Base-by-base conservation (phyloP, 1,140 invertebrate genomes). In the Anastatus disparis region DNA sequence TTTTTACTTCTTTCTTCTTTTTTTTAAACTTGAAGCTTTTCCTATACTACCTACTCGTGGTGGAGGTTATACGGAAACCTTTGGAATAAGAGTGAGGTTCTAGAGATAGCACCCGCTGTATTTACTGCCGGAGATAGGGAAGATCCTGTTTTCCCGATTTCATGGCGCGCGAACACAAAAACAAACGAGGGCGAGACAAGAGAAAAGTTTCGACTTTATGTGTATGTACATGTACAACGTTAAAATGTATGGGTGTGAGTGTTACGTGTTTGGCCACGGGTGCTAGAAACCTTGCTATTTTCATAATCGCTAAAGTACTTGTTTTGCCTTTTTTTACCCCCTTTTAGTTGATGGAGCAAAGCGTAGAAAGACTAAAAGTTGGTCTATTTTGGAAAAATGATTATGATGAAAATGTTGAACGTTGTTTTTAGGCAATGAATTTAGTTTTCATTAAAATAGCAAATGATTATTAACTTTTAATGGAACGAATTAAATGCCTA, bases 51-150 rank as follows among this genome's bases (percentile, higher is more conserved):
- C n/a, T n/a, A n/a, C n/a, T n/a, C n/a, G n/a, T n/a, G n/a, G n/a
- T n/a, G n/a, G n/a, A n/a, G n/a, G n/a, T n/a, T n/a, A n/a, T n/a
- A n/a, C n/a, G n/a, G 56, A 17, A 59, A n/a, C 38, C 56, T 42
- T 44, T 13, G 17, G 64, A 3, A 3, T 8, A 8, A 15, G n/a
- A 27, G 40, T 24, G n/a, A n/a, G n/a, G 15, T 44, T 46, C n/a
- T 26, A 31, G 31, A 79, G 80, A 79, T 80, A 79, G 76, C 72
- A 74, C n/a, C n/a, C n/a, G n/a, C 59, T 75, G 75, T 79, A 80
- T 78, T 81, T 81, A 79, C 80, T 71, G 55, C 68, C 72, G 62
- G 72, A 72, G 75, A 79, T 75, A 79, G 74, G 70, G 48, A n/a
- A 69, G 76, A 78, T 78, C 74, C 66, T 76, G 75, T 73, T 76